A percentile compares a stretch with the other conserved stretches of the same genome.
Evolutionary conservation across 2,113 vertebrate species (phyloP).

Genomic region (Mobula birostris): DNA sequence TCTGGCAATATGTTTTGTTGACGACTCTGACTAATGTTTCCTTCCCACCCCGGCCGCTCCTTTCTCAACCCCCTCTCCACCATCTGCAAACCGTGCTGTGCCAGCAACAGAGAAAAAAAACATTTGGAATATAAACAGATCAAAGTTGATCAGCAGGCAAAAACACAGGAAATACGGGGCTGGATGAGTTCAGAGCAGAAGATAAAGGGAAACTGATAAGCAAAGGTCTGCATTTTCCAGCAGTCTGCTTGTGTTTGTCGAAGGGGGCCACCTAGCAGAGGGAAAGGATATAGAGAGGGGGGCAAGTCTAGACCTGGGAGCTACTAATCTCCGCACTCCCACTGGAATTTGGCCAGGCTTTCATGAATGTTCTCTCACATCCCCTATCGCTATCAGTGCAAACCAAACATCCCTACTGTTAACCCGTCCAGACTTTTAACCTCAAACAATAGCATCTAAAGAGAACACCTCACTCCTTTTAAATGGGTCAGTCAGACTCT

Average conservation of each 20-base stretch:
- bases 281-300: not conserved
- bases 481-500: not conserved
- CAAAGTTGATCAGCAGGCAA: slow-evolving; percentile 29
- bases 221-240: slow-evolving; percentile 31
- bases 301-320: not conserved
- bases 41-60: not conserved
- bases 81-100: not conserved
- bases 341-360: slow-evolving; percentile 3
- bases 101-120: slow-evolving; percentile 17
- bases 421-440: not conserved
- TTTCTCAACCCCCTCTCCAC: not conserved
- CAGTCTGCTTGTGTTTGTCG: not conserved
- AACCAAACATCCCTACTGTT: not conserved
- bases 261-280: slow-evolving; percentile 6
- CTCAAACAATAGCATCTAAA: not conserved
- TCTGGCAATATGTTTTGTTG: not conserved
- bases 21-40: not conserved
- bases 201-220: slow-evolving; percentile 34
- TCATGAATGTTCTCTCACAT: not conserved
- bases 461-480: not conserved
- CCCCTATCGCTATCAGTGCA: not conserved
- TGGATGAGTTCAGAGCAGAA: slow-evolving; percentile 23
- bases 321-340: not conserved
- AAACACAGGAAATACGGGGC: slow-evolving; percentile 32
- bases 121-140: slow-evolving; percentile 33